Percentiles rank a stretch among this genome's conserved stretches.
Conservation (phyloP, 2,797 vertebrate genomes). For the Cynopterus sphinx region DNA sequence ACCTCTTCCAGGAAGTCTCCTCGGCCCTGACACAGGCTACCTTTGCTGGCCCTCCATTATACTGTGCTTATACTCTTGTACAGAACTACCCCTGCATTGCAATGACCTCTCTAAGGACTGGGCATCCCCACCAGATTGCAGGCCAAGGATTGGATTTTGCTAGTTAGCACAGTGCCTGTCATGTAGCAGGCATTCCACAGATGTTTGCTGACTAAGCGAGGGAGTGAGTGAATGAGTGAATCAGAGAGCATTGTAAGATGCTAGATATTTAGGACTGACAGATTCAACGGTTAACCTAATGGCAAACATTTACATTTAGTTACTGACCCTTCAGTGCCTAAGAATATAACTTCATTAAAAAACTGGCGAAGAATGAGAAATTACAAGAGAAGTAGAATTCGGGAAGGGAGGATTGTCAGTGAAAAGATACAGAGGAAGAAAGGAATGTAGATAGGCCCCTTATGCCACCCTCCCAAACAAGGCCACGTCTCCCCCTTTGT, state of each 20-base stretch:
- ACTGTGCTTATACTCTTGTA: background rate
- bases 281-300: background rate
- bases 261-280: background rate
- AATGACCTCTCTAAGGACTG: background rate
- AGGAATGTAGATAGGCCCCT: background rate
- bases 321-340: background rate
- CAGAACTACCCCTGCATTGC: background rate
- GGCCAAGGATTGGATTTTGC: background rate
- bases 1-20: background rate
- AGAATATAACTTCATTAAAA: background rate
- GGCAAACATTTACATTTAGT: slow-evolving; percentile 2
- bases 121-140: background rate
- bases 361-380: background rate
- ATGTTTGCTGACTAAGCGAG: slow-evolving; percentile 26
- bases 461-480: background rate
- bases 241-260: background rate
- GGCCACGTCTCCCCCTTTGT: background rate
- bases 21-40: background rate
- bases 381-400: background rate
- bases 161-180: background rate
- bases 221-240: background rate
- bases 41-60: background rate
- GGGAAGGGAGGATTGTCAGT: background rate
- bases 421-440: background rate
- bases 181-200: background rate